Evolutionary conservation across 2,888 invertebrate genomes (phyloP).

Genomic region (Phalangium opilio): DNA sequence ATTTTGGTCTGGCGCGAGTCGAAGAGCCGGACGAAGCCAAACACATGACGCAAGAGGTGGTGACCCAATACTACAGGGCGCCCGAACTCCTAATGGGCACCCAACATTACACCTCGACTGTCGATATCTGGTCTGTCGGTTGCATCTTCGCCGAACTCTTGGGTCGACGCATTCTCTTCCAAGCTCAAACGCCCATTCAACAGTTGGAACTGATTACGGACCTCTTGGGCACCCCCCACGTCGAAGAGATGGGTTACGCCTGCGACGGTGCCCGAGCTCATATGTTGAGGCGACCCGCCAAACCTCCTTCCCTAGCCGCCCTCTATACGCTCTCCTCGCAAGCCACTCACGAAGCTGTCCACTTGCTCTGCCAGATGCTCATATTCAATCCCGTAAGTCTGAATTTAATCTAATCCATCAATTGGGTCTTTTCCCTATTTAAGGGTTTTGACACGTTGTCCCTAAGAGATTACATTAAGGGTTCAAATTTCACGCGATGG

Average conservation of each 20-base stretch:
- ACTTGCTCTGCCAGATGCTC: constrained; percentile 90
- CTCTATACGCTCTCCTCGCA: constrained; percentile 82
- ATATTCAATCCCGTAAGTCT: constrained; percentile 86
- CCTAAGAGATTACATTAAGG: too few species aligned
- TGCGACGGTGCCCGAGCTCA: constrained; percentile 89
- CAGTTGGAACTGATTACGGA: constrained; percentile 97
- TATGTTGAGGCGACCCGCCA: constrained; percentile 72
- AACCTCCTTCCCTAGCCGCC: constrained; percentile 71
- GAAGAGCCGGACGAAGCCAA: constrained; percentile 85
- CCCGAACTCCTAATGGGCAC: constrained; percentile 99
- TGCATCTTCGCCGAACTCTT: constrained; percentile 98
- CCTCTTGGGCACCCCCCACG: constrained; percentile 82
- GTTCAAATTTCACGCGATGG: too few species aligned
- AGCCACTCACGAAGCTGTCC: constrained; percentile 95
- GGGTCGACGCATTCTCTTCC: constrained; percentile 88
- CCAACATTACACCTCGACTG: constrained; percentile 85
- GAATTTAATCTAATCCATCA: constrained; percentile 1
- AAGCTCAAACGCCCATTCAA: constrained; percentile 94
- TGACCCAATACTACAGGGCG: constrained; percentile 97
- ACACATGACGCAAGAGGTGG: constrained; percentile 99
- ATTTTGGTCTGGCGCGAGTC: constrained; percentile 94
- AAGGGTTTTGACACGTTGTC: too few species aligned
- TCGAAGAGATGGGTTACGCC: constrained; percentile 92
- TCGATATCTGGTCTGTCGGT: constrained; percentile 98
- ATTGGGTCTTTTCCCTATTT: too few species aligned